Conservation (phyloP, 2,113 vertebrate species). For the Lycaon pictus region DNA sequence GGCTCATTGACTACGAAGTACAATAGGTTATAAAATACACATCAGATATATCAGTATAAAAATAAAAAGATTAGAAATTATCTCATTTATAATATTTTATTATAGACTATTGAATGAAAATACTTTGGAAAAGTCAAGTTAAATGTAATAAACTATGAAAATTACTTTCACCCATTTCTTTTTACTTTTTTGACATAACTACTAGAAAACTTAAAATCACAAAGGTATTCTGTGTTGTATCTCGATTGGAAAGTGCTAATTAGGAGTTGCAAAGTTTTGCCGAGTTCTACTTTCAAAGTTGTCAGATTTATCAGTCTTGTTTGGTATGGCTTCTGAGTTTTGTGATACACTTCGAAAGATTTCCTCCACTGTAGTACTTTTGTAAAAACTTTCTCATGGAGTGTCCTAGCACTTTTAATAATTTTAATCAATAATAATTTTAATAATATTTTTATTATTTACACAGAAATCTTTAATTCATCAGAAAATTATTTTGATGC, state of each 20-base stretch:
- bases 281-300: background rate
- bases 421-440: too few species aligned
- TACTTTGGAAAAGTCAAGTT: background rate
- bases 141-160: constrained; percentile 33
- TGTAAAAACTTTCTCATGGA: background rate
- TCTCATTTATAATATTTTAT: background rate
- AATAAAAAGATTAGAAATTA: background rate
- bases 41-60: background rate
- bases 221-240: background rate
- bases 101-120: constrained; percentile 12
- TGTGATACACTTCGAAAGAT: background rate
- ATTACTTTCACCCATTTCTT: background rate
- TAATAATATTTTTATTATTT: background rate
- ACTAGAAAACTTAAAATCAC: background rate
- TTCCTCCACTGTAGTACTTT: background rate
- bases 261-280: background rate
- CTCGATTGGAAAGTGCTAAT: background rate
- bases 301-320: background rate
- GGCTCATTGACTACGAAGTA: background rate
- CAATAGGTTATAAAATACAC: background rate
- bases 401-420: background rate
- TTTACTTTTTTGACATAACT: background rate
- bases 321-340: background rate
- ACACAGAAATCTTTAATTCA: background rate
- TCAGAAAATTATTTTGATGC: constrained; percentile 28